Conservation (phyloP, 1,140 invertebrate genomes). For the Zaprionus capensis region DNA sequence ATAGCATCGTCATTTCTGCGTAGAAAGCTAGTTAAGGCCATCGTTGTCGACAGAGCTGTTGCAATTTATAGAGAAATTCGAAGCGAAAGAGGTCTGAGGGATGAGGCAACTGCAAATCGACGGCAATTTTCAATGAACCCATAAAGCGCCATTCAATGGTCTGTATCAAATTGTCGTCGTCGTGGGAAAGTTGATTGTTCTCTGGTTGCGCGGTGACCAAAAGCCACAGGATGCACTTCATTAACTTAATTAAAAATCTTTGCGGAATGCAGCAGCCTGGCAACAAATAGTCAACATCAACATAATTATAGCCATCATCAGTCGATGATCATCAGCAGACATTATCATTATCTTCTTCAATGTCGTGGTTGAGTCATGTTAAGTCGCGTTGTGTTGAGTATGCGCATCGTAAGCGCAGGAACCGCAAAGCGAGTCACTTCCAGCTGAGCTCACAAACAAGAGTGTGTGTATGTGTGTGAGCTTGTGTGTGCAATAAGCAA, state of each 20-base stretch:
- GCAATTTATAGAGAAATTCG: neutral
- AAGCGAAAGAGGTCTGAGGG: neutral
- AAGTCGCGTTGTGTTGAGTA: slow-evolving; percentile 28
- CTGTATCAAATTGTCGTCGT: slow-evolving; percentile 25
- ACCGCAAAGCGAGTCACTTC: slow-evolving; percentile 77
- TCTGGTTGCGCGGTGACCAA: slow-evolving; percentile 48
- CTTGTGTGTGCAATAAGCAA: slow-evolving; percentile 20
- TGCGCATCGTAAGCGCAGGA: slow-evolving; percentile 46
- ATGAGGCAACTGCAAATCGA: slow-evolving; percentile 3
- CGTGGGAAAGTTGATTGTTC: slow-evolving; percentile 31
- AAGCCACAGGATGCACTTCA: slow-evolving; percentile 78
- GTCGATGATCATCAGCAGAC: neutral
- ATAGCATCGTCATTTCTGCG: neutral
- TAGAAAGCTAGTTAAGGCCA: neutral
- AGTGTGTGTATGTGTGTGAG: neutral
- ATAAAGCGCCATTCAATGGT: slow-evolving; percentile 11
- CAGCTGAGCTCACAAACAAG: slow-evolving; percentile 66
- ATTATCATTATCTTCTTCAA: slow-evolving; percentile 6
- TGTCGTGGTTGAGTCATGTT: slow-evolving; percentile 39
- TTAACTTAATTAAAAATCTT: slow-evolving; percentile 80
- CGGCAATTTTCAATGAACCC: slow-evolving; percentile 30
- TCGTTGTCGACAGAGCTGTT: neutral
- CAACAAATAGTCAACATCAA: slow-evolving; percentile 24
- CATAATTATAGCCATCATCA: slow-evolving; percentile 1
- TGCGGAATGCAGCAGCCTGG: slow-evolving; percentile 23